Evolutionary conservation across 2,113 vertebrate species (phyloP).

Genomic region (Gymnobelideus leadbeateri): DNA sequence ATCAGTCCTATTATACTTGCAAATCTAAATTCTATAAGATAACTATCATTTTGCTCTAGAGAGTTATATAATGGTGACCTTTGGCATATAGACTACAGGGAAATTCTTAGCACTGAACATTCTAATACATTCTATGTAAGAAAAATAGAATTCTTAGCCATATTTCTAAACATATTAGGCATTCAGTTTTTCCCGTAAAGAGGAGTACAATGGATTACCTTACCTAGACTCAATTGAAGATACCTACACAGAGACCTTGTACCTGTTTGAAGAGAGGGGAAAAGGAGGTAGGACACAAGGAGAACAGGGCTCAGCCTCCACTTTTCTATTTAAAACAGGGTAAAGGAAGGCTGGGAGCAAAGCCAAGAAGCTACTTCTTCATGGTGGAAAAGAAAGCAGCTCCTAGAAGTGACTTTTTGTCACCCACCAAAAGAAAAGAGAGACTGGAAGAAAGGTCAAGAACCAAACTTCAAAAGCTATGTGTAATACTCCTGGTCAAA

Average conservation of each 20-base stretch:
- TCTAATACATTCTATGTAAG: background rate
- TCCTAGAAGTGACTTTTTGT: background rate
- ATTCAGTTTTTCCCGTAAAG: background rate
- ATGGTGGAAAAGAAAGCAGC: background rate
- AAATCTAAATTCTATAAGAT: background rate
- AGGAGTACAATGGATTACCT: background rate
- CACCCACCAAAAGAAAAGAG: background rate
- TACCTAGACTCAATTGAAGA: background rate
- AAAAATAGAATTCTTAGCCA: background rate
- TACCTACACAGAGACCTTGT: background rate
- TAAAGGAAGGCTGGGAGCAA: background rate
- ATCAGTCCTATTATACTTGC: background rate
- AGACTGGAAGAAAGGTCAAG: background rate
- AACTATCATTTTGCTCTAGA: background rate
- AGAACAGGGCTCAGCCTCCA: background rate
- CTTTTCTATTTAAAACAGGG: background rate
- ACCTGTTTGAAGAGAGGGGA: background rate
- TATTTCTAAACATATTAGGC: background rate
- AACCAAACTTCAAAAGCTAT: background rate
- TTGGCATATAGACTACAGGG: background rate
- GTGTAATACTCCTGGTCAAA: background rate
- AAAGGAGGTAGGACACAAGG: background rate
- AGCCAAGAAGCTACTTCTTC: background rate
- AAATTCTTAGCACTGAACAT: background rate
- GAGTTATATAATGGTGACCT: background rate